These are phyloP conservation scores for Daubentonia madagascariensis DNA, from an alignment of 2,113 vertebrate species.

Conservation along the genomic window DNA sequence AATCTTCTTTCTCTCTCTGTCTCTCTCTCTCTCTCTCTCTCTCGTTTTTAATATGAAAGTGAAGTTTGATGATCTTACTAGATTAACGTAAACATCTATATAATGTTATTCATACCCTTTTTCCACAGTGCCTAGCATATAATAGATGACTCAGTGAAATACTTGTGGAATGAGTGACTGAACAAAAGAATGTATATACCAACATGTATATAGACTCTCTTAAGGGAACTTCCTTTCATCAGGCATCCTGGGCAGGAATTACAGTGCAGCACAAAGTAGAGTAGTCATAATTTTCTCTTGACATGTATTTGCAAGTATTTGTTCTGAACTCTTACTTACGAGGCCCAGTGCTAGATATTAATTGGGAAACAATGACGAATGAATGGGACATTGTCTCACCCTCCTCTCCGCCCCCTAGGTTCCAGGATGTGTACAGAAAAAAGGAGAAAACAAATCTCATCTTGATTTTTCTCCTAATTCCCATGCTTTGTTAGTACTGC, in stretches of 20 bases:
- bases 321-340: background rate
- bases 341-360: background rate
- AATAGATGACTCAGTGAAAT: background rate
- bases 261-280: background rate
- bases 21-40: too few species aligned
- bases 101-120: background rate
- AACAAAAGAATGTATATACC: background rate
- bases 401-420: background rate
- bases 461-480: background rate
- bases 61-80: slow-evolving; percentile 13
- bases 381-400: background rate
- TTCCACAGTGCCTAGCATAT: background rate
- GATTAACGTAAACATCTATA: background rate
- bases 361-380: background rate
- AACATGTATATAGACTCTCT: background rate
- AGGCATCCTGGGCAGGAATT: background rate
- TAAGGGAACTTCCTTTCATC: background rate
- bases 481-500: background rate
- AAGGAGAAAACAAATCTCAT: background rate
- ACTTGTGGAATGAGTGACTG: background rate
- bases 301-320: background rate
- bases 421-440: background rate
- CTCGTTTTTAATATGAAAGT: background rate
- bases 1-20: background rate
- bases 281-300: slow-evolving; percentile 13